Conservation (phyloP, 2,888 invertebrate species). For the Macroteleia sp. region DNA sequence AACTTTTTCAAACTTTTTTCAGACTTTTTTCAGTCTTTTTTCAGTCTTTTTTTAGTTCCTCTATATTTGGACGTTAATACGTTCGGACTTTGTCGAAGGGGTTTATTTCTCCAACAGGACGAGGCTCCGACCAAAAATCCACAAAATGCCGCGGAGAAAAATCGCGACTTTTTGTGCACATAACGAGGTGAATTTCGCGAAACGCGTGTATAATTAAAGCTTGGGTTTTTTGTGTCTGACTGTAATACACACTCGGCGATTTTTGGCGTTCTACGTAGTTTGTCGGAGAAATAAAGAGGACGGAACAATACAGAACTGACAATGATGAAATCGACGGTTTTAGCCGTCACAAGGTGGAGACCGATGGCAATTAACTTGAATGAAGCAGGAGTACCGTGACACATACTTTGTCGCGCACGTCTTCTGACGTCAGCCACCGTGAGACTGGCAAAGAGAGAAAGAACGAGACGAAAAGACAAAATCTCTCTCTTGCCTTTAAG, state of each 20-base stretch:
- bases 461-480: slow-evolving; percentile 65
- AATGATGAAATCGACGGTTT: slow-evolving; percentile 73
- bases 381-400: slow-evolving; percentile 81
- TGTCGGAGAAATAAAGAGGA: slow-evolving; percentile 8
- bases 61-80: slow-evolving; percentile 29
- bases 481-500: slow-evolving; percentile 8
- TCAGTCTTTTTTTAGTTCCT: slow-evolving; percentile 5
- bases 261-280: background rate
- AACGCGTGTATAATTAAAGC: slow-evolving; percentile 22
- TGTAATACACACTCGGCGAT: slow-evolving; percentile 13
- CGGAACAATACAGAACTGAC: slow-evolving; percentile 38
- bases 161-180: slow-evolving; percentile 5
- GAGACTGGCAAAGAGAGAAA: slow-evolving; percentile 63
- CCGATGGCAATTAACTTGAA: slow-evolving; percentile 78
- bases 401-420: slow-evolving; percentile 80
- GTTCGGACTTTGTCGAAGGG: slow-evolving; percentile 34
- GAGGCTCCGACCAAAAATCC: background rate
- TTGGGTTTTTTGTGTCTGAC: background rate
- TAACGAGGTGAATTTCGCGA: slow-evolving; percentile 20
- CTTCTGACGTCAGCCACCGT: slow-evolving; percentile 75
- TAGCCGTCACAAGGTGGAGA: slow-evolving; percentile 63
- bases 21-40: too few species aligned
- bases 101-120: slow-evolving; percentile 35
- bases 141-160: slow-evolving; percentile 11
- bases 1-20: too few species aligned